Evolutionary conservation across 2,113 vertebrate species (phyloP).

Genomic region (Helogale parvula): DNA sequence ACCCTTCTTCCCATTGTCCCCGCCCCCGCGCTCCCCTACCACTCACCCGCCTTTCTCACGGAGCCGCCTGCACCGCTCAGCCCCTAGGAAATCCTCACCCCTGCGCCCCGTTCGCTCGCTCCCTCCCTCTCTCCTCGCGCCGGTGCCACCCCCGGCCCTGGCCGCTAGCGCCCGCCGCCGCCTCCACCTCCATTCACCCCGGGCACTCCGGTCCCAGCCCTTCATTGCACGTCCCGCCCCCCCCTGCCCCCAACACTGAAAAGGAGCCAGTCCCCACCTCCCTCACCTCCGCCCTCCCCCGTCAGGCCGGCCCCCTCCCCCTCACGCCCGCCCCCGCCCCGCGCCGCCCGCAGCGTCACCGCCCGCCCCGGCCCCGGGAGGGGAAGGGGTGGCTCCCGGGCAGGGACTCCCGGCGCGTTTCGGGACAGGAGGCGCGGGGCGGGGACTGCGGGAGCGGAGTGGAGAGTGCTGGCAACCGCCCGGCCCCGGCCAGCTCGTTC

Average conservation of each 20-base stretch:
- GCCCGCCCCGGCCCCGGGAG: constrained; percentile 48
- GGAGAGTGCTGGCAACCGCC: background rate
- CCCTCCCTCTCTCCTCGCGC: background rate
- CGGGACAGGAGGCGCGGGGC: constrained; percentile 34
- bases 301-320: constrained; percentile 38
- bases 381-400: constrained; percentile 49
- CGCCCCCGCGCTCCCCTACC: constrained; percentile 62
- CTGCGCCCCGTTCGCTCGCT: background rate
- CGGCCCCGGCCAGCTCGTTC: background rate
- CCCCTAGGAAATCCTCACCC: background rate
- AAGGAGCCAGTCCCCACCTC: constrained; percentile 30
- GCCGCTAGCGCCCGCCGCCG: background rate
- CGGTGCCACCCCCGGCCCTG: background rate
- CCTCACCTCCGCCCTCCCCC: constrained; percentile 53
- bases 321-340: constrained; percentile 39
- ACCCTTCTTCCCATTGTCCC: constrained; percentile 67
- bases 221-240: constrained; percentile 44
- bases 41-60: constrained; percentile 44
- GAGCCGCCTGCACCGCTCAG: constrained; percentile 32
- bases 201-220: constrained; percentile 54
- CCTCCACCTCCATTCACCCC: constrained; percentile 68
- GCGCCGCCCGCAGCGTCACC: constrained; percentile 53
- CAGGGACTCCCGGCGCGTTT: constrained; percentile 23
- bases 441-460: constrained; percentile 5
- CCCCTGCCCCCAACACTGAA: background rate